Conservation (phyloP, 2,888 invertebrate species). For the Chrysolina americana region DNA sequence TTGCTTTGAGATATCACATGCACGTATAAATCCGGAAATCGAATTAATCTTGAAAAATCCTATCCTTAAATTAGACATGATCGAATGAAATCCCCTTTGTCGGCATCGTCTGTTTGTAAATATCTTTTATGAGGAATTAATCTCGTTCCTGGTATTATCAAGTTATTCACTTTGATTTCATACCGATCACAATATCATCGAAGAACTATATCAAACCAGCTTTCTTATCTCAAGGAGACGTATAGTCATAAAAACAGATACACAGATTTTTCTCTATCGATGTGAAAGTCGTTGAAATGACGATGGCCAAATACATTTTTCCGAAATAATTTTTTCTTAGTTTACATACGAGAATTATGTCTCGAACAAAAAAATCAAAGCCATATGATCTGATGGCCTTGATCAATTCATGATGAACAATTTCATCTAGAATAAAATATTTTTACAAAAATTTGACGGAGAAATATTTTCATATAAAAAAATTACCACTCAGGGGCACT, state of each 20-base stretch:
- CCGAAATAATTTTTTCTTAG: no score
- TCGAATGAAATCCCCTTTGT: constrained; percentile 6
- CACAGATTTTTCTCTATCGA: neutral
- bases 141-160: neutral
- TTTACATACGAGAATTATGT: no score
- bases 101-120: neutral
- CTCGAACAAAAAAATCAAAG: no score
- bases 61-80: neutral
- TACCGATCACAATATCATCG: constrained; percentile 11
- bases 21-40: constrained; percentile 17
- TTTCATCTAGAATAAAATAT: no score
- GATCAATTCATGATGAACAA: no score
- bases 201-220: constrained; percentile 5
- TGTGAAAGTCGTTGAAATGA: no score
- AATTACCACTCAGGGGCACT: no score
- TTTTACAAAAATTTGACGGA: no score
- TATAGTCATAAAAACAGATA: neutral
- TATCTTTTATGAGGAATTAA: constrained; percentile 3
- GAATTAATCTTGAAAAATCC: neutral
- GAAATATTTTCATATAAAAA: no score
- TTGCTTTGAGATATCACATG: constrained; percentile 1
- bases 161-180: constrained; percentile 14
- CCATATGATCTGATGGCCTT: no score
- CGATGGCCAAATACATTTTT: no score
- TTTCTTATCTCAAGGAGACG: neutral